Base-by-base conservation (phyloP, 37 sponge, comb jelly and placozoan genomes). In the Aplysina aerophoba region DNA sequence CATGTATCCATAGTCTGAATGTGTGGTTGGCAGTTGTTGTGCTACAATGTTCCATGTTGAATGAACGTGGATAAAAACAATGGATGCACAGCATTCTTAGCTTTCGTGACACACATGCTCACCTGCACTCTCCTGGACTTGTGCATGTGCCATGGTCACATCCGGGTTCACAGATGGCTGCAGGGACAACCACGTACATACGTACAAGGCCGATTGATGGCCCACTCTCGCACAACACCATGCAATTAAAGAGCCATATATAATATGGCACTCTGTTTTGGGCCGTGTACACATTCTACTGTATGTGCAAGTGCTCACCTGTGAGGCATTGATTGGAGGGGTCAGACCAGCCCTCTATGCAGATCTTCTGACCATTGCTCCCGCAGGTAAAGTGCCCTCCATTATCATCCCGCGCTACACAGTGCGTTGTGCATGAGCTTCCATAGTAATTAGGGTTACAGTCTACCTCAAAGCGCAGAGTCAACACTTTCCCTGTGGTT, bases 331-430 rank as follows among this genome's bases (percentile, higher is more conserved):
- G 50, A 39, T 24, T 22, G 55, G 67, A 57, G 28, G 81, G 61
- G 0, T 59, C 77, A 20, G 86, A 81, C 90, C 90, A 89, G 30
- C 90, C 90, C 38, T n/a, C 15, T 20, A 80, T 59, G 35, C 91
- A 90, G 35, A 80, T 55, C 53, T 82, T 86, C 55, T 82, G 36
- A 75, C 90, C 90, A 34, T 79, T 83, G 1, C 54, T 21, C 0
- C 79, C 84, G 66, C 91, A 90, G 17, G 84, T 86, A 59, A 86
- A 90, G 67, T 90, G 91, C 0, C 91, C 91, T 2, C 37, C 37
- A 35, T 3, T 72, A 25, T 82, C 61, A 59, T 90, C 87, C 34
- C 54, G 82, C 31, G 31, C 16, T 21, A 59, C 72, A 83, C 91
- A 90, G 62, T 81, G 83, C 50, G 59, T 79, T 4, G 86, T 65